Base-by-base conservation (phyloP, 2,797 vertebrate genomes). In the Streptopelia turtur region DNA sequence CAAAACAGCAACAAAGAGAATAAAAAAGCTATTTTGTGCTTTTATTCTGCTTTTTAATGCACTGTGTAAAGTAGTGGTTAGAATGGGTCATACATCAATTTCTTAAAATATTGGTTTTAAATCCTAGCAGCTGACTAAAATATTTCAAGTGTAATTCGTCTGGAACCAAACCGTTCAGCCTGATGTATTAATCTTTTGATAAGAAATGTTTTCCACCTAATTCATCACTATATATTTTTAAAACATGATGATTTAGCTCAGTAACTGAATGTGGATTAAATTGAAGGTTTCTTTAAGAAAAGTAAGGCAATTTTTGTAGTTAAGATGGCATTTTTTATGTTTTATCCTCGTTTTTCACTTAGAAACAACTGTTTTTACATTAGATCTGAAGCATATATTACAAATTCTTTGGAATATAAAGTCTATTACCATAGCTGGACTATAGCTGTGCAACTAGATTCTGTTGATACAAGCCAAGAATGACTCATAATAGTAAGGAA, bases 91-190 rank as follows among this genome's bases (percentile, higher is more conserved):
- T 95, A 92, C 16, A 96, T 93, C 89, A 96, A 53, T 91, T 79
- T 92, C 95, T 95, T 95, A 95, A 96, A 97, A 92, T 47, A 45
- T 16, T 88, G 18, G 8, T 96, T 95, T 94, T 59, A 96, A 91
- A 92, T 75, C 47, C 60, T 63, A 91, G 64, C 16, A 92, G 33
- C 86, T 97, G 94, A 96, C 95, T 95, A 84, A 96, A 96, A 91
- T 90, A 96, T 95, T 97, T 80, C 83, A 89, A 49, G 35, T 89
- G 81, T 87, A 97, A 96, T 97, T 94, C 89, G 94, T 97, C 85
- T 94, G 68, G 90, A 95, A 84, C n/a, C 56, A 94, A 47, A 31
- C 20, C 12, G 79, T 79, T 17, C 43, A 84, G 33, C 31, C 60
- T 96, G 95, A 97, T 96, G 35, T 88, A 96, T 97, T 93, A 95